Percentiles rank a stretch among this genome's conserved stretches.
These are phyloP conservation scores for Brachycybe producta DNA, from an alignment of 2,888 invertebrate genomes.

Conservation along the genomic window DNA sequence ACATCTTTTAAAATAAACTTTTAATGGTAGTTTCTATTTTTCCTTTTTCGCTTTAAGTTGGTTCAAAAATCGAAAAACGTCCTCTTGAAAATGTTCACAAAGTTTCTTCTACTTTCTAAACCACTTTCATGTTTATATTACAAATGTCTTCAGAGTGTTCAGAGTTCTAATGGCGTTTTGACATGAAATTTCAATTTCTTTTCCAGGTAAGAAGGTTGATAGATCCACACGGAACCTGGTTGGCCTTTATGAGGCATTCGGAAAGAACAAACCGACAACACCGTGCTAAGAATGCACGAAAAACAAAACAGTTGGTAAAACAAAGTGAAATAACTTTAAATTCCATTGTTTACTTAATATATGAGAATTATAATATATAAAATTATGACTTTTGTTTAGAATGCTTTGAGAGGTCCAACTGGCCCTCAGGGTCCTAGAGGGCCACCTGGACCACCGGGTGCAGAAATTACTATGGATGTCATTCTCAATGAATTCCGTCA, in stretches of 20 bases:
- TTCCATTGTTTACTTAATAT: not conserved
- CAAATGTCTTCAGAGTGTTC: too few species aligned
- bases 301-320: conserved; percentile 12
- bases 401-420: conserved; percentile 26
- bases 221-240: conserved; percentile 17
- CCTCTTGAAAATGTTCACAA: too few species aligned
- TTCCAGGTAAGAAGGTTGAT: conserved; percentile 14
- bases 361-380: not conserved
- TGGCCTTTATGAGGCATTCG: conserved; percentile 17
- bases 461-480: conserved; percentile 29
- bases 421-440: conserved; percentile 31
- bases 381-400: conserved; percentile 21
- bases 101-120: too few species aligned
- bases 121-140: too few species aligned
- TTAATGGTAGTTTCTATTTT: too few species aligned
- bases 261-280: conserved; percentile 13
- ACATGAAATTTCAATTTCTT: conserved; percentile 12
- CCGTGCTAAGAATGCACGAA: conserved; percentile 15
- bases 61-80: too few species aligned
- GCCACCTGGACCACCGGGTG: conserved; percentile 30
- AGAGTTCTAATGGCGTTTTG: too few species aligned
- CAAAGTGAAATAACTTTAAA: not conserved
- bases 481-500: conserved; percentile 29
- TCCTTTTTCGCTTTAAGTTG: too few species aligned
- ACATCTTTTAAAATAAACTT: too few species aligned